A percentile compares a stretch with the other conserved stretches of the same genome.
phyloP scores from a whole-genome alignment of 37 sponge, comb jelly and placozoan species.

The Spongilla lacustris region DNA sequence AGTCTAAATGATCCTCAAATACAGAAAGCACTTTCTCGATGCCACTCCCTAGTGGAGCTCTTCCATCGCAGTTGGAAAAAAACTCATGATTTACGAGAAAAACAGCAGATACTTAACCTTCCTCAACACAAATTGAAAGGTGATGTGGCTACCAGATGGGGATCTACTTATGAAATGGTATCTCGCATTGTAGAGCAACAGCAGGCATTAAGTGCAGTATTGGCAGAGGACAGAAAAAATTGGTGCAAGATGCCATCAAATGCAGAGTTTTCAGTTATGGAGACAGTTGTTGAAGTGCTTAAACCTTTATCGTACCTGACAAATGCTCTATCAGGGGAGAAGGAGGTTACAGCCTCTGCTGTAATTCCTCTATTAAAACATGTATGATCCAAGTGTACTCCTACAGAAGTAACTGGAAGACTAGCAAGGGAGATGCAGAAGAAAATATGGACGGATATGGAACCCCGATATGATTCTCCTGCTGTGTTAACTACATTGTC shows the following conservation, averaged over 20 bases:
- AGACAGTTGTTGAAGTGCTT: conserved; percentile 35
- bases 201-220: conserved; percentile 45
- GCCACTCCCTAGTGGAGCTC: conserved; percentile 38
- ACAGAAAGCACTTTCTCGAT: conserved; percentile 28
- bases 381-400: conserved; percentile 8
- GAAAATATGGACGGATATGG: conserved; percentile 9
- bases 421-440: conserved; percentile 13
- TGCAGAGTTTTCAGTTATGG: conserved; percentile 38
- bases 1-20: conserved; percentile 13
- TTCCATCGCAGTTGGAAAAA: conserved; percentile 58
- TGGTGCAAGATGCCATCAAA: conserved; percentile 34
- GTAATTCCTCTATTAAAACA: conserved; percentile 21
- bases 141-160: conserved; percentile 25
- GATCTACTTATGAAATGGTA: conserved; percentile 46
- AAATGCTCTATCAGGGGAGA: conserved; percentile 50
- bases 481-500: not conserved
- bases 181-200: conserved; percentile 41
- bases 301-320: conserved; percentile 40
- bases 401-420: not conserved
- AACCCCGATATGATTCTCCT: conserved; percentile 9
- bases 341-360: conserved; percentile 42
- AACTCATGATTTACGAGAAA: conserved; percentile 27
- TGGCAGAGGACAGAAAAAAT: conserved; percentile 46
- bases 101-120: conserved; percentile 42
- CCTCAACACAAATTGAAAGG: conserved; percentile 30